Percentiles rank a stretch among this genome's conserved stretches.
phyloP scores from a whole-genome alignment of 2,797 vertebrate genomes.

The Darevskia mixta region DNA sequence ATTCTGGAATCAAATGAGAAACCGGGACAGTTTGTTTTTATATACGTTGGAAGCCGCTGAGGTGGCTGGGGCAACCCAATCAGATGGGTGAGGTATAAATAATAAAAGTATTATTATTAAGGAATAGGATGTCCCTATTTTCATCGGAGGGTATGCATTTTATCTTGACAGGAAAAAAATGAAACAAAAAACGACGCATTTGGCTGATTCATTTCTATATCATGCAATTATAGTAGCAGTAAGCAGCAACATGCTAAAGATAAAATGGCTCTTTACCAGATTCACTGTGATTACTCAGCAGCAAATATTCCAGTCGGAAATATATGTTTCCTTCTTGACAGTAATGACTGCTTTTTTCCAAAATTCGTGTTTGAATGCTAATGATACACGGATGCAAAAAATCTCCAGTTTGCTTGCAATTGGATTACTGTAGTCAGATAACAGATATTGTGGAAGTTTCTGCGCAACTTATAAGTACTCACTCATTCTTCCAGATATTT shows the following conservation, averaged over 20 bases:
- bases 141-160: not conserved
- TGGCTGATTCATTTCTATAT: not conserved
- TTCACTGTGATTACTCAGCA: not conserved
- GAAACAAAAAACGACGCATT: not conserved
- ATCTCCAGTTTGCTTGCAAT: conserved; percentile 60
- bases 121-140: too few relatives aligned
- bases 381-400: conserved; percentile 34
- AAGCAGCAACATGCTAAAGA: not conserved
- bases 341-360: conserved; percentile 53
- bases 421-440: conserved; percentile 64
- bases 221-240: not conserved
- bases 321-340: conserved; percentile 43
- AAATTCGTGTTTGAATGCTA: conserved; percentile 60
- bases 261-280: not conserved
- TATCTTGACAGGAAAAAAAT: not conserved
- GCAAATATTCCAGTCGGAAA: conserved; percentile 43
- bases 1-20: too few relatives aligned
- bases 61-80: too few relatives aligned
- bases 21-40: too few relatives aligned
- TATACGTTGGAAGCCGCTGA: too few relatives aligned
- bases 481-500: conserved; percentile 7
- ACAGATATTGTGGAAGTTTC: conserved; percentile 24
- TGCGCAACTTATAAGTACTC: conserved; percentile 44
- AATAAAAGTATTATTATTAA: too few relatives aligned
- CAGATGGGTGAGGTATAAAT: too few relatives aligned